A percentile compares a stretch with the other conserved stretches of the same genome.
Conservation (phyloP, 2,888 invertebrate genomes). For the Quadroppia sp. region DNA sequence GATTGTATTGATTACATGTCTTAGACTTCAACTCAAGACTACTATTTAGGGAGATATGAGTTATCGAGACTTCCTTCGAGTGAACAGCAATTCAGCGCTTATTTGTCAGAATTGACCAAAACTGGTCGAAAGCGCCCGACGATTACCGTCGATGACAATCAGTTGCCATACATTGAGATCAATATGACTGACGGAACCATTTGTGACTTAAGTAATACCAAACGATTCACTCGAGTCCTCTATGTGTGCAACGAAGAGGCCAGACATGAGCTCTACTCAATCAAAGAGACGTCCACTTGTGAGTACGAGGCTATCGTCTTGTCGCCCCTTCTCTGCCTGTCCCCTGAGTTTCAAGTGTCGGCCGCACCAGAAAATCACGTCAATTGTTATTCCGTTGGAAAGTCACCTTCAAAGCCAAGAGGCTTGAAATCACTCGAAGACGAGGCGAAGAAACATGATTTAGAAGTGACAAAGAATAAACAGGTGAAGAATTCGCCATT, state of each 20-base stretch:
- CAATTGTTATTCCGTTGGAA: constrained; percentile 52
- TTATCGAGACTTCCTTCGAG: constrained; percentile 61
- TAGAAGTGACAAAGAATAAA: constrained; percentile 33
- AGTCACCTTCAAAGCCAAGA: constrained; percentile 51
- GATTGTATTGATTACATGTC: neutral
- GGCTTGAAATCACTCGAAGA: constrained; percentile 48
- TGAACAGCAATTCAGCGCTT: constrained; percentile 56
- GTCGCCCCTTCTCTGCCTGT: constrained; percentile 77
- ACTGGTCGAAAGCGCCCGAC: constrained; percentile 60
- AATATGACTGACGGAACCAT: constrained; percentile 81
- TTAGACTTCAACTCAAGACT: constrained; percentile 63
- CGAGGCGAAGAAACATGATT: constrained; percentile 35
- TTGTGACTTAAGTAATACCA: constrained; percentile 84
- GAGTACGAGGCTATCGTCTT: constrained; percentile 89
- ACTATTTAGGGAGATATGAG: constrained; percentile 73
- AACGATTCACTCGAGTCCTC: constrained; percentile 71
- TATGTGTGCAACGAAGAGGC: constrained; percentile 62
- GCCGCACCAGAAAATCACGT: constrained; percentile 52
- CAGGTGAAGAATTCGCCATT: constrained; percentile 17
- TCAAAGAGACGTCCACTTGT: constrained; percentile 89
- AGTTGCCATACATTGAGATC: constrained; percentile 75
- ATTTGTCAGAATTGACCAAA: constrained; percentile 60
- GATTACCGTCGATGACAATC: constrained; percentile 67
- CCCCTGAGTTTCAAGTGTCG: constrained; percentile 69
- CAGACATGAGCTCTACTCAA: constrained; percentile 83